Percentiles rank a stretch among this genome's conserved stretches.
Conservation (phyloP, 2,797 vertebrate species). For the Heliangelus exortis region DNA sequence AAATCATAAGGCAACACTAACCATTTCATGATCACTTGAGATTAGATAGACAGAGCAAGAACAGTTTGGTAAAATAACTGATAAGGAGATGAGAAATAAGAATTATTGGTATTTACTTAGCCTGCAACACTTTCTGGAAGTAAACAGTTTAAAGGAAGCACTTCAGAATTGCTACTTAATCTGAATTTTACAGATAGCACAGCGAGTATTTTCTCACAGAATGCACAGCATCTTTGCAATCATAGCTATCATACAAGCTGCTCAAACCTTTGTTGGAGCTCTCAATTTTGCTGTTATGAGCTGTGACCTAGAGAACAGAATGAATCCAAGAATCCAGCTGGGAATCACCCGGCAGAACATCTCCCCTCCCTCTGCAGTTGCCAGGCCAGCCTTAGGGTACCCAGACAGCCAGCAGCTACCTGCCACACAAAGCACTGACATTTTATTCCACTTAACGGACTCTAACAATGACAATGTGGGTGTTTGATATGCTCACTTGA, state of each 20-base stretch:
- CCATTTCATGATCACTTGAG: conserved; percentile 59
- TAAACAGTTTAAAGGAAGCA: conserved; percentile 58
- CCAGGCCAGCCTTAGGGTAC: not conserved
- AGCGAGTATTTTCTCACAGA: conserved; percentile 56
- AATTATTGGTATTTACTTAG: conserved; percentile 72
- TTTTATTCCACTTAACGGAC: not conserved
- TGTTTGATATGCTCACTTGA: not conserved
- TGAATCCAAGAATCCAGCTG: conserved; percentile 31
- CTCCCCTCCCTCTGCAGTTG: not conserved
- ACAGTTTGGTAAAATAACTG: conserved; percentile 52
- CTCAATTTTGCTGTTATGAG: conserved; percentile 45
- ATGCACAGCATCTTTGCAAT: conserved; percentile 47
- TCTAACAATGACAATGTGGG: not conserved
- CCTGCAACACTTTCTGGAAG: conserved; percentile 48
- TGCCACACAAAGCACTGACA: not conserved
- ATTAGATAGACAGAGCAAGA: conserved; percentile 53
- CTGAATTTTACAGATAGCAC: conserved; percentile 68
- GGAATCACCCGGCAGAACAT: conserved; percentile 45
- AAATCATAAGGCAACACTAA: conserved; percentile 53
- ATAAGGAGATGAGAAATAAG: conserved; percentile 71
- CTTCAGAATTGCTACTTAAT: conserved; percentile 66
- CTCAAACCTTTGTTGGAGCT: conserved; percentile 29
- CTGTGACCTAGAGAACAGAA: conserved; percentile 33
- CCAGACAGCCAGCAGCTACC: conserved; percentile 30
- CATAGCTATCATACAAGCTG: not conserved